Base-by-base conservation (phyloP, 2,888 invertebrate species). In the Mamestra brassicae region DNA sequence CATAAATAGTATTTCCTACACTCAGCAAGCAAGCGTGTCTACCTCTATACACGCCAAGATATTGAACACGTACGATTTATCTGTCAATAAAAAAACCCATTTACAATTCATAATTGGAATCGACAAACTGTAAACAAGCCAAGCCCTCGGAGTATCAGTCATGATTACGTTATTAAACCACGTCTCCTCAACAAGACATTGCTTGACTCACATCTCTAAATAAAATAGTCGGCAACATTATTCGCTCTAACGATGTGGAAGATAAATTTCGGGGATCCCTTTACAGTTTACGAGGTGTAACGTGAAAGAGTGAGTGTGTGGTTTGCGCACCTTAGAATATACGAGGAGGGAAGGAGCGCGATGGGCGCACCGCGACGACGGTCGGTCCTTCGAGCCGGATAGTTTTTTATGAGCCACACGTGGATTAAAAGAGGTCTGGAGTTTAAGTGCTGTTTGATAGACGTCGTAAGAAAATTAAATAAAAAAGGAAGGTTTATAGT, bases 191-290 rank as follows among this genome's bases (percentile, higher is more conserved):
- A 52, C 13, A 47, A 77, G 68, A 81, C 83, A 79, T 76, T 78
- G 74, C 71, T 82, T 57, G 50, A 79, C 78, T 79, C 85, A 81
- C 81, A 83, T 81, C 82, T 76, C 83, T 85, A 87, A 88, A 89
- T 88, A 89, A 89, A 94, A 93, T 93, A 94, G 93, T 92, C 92
- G 89, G 91, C 85, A 89, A 92, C 91, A 93, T 94, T 94, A 94
- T 92, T 91, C 93, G 92, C 92, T 93, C 92, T 92, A 93, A 92
- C 93, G 93, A 91, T 83, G 90, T 89, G 88, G 89, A 92, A 93
- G 93, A 93, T 93, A 93, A 92, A 94, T 93, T 93, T 92, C 85
- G 89, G 85, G 91, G 90, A 90, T 91, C 92, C 92, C 91, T 92
- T 93, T 91, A 92, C 93, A 90, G 89, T 92, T 92, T 90, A 91